Evolutionary conservation across 2,888 invertebrate genomes (phyloP).

Genomic region (Phalera bucephala): DNA sequence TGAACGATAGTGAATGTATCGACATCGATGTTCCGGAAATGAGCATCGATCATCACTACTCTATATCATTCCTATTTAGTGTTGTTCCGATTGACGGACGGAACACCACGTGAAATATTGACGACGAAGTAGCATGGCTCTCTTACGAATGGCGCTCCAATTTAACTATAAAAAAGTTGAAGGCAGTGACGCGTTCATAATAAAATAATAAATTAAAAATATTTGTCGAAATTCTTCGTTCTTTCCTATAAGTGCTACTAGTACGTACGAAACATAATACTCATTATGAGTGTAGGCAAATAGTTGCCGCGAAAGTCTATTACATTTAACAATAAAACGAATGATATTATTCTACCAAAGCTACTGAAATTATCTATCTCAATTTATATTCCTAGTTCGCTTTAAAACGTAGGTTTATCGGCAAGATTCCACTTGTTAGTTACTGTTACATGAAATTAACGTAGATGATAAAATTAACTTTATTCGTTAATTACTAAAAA

Average conservation of each 20-base stretch:
- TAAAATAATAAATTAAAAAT: conserved; percentile 18
- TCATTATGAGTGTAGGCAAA: conserved; percentile 45
- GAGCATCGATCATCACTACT: conserved; percentile 5
- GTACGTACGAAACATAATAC: conserved; percentile 55
- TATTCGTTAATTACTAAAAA: conserved; percentile 50
- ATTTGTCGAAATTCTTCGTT: conserved; percentile 35
- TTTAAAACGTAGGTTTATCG: conserved; percentile 79
- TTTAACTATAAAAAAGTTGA: conserved; percentile 34
- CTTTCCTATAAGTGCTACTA: conserved; percentile 39
- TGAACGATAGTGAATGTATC: conserved; percentile 2
- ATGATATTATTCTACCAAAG: conserved; percentile 80
- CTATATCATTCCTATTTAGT: conserved; percentile 54
- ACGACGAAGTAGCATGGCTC: conserved; percentile 55
- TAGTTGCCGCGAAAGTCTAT: conserved; percentile 31
- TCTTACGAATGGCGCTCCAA: conserved; percentile 47
- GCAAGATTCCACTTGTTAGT: conserved; percentile 78
- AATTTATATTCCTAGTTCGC: conserved; percentile 81
- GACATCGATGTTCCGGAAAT: conserved; percentile 1
- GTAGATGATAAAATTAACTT: conserved; percentile 54
- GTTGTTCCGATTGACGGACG: conserved; percentile 31
- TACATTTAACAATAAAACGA: conserved; percentile 48
- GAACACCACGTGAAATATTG: conserved; percentile 38
- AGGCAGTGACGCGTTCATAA: conserved; percentile 33
- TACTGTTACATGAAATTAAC: conserved; percentile 66
- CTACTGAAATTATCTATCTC: conserved; percentile 80